phyloP scores from a whole-genome alignment of 2,113 vertebrate genomes.

The Drymodes brunneopygia region DNA sequence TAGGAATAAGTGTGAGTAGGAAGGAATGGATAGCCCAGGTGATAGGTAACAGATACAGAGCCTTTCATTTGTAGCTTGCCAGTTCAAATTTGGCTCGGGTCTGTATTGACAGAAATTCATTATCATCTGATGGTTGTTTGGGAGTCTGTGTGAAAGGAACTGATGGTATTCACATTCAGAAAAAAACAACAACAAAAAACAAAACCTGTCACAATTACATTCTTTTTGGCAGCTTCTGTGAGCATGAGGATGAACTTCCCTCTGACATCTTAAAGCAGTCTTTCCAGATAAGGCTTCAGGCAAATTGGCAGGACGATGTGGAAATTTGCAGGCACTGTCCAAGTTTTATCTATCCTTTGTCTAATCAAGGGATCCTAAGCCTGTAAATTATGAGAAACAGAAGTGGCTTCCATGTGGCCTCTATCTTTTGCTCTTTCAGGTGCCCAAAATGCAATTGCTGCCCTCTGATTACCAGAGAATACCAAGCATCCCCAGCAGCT shows the following conservation, averaged over 20 bases:
- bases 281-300: constrained; percentile 56
- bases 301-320: background rate
- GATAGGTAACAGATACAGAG: constrained; percentile 51
- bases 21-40: constrained; percentile 50
- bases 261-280: constrained; percentile 52
- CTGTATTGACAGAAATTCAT: constrained; percentile 64
- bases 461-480: background rate
- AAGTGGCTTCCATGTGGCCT: background rate
- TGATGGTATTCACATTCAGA: constrained; percentile 48
- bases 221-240: constrained; percentile 48
- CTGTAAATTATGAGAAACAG: background rate
- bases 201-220: constrained; percentile 57
- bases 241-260: constrained; percentile 39
- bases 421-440: background rate
- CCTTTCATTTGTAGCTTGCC: constrained; percentile 56
- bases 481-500: background rate
- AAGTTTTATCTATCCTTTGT: constrained; percentile 38
- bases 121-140: constrained; percentile 62
- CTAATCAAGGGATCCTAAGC: constrained; percentile 16
- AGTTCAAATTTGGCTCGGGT: constrained; percentile 50
- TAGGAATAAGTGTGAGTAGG: constrained; percentile 38
- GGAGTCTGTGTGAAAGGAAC: constrained; percentile 59
- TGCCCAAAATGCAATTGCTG: background rate
- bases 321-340: constrained; percentile 3
- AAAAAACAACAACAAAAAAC: constrained; percentile 59